These are phyloP conservation scores for Saguinus imperator DNA, from an alignment of 2,113 vertebrate species.

Conservation along the genomic window DNA sequence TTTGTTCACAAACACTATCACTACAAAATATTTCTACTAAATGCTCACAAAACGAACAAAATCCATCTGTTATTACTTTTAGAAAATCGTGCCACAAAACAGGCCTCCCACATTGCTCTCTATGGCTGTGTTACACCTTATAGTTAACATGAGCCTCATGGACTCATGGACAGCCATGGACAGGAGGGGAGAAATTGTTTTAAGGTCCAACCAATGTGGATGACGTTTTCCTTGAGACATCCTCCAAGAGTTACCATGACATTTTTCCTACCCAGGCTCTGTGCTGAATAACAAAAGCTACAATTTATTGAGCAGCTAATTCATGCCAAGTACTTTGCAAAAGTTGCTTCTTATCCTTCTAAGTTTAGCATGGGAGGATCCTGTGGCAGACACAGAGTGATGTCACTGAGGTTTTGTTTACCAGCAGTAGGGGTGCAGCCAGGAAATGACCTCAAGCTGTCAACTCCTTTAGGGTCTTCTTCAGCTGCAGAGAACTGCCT, in stretches of 20 bases:
- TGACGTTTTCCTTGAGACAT: neutral
- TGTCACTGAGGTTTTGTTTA: neutral
- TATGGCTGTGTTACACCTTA: fast-evolving
- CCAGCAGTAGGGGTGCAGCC: neutral
- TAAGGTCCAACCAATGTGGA: neutral
- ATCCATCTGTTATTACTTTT: neutral
- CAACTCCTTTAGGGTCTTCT: neutral
- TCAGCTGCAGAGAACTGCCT: neutral
- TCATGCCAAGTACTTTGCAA: neutral
- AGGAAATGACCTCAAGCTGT: neutral
- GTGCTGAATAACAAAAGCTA: neutral
- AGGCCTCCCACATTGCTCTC: neutral
- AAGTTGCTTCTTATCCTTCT: neutral
- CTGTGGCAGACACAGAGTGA: neutral
- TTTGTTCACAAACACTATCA: neutral
- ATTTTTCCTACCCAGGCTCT: neutral
- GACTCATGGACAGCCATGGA: neutral
- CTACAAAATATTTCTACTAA: neutral
- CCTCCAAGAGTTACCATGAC: neutral
- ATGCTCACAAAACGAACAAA: neutral
- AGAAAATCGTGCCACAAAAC: neutral
- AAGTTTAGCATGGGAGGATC: neutral
- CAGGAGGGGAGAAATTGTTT: neutral
- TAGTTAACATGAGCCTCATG: neutral
- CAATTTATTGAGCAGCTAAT: neutral